Evolutionary conservation across 2,797 vertebrate genomes (phyloP), one percentile per base, ranked within the genome.

Genomic region (Hapalemur alaotrensis): DNA sequence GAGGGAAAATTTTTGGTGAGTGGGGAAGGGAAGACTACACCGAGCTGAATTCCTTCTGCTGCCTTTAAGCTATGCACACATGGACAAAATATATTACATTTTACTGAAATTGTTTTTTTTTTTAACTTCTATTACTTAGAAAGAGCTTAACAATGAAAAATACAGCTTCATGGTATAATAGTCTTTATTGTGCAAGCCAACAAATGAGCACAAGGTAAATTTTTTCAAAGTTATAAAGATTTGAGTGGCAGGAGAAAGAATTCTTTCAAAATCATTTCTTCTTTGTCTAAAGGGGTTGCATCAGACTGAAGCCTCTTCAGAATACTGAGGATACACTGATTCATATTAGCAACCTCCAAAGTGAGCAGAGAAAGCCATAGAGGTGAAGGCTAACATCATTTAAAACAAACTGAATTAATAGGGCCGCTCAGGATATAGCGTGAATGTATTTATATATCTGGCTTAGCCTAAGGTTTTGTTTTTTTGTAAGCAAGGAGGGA

Each of bases 21-120:
- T 65, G 54, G 38, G 22, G 41, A 43, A 41, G 32, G 67, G 10
- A n/a, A 89, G 15, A 84, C 7, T 17, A 87, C 43, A 38, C 8
- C 48, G n/a, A 95, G 91, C 70, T 82, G 50, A 95, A 85, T 92
- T 91, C n/a, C 63, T 96, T 92, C 76, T 59, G 32, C 72, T 97
- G 94, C 79, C 65, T 92, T 94, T 89, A 72, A 96, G 86, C 46
- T 92, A 54, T 43, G 78, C 52, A 75, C n/a, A 76, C 89, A 89
- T 73, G 73, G 82, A 73, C 67, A 92, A 93, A 96, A 91, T 83
- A 93, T 8, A 89, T 76, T 48, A 46, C 20, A 78, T 80, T 86
- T 75, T 50, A 78, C 80, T 88, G 25, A 89, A 93, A 87, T 70
- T 83, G 7, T 23, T 48, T 52, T 59, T 88, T 43, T 43, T 73